Conservation (phyloP, 2,113 vertebrate species). For the Ptychochromis oligacanthus region DNA sequence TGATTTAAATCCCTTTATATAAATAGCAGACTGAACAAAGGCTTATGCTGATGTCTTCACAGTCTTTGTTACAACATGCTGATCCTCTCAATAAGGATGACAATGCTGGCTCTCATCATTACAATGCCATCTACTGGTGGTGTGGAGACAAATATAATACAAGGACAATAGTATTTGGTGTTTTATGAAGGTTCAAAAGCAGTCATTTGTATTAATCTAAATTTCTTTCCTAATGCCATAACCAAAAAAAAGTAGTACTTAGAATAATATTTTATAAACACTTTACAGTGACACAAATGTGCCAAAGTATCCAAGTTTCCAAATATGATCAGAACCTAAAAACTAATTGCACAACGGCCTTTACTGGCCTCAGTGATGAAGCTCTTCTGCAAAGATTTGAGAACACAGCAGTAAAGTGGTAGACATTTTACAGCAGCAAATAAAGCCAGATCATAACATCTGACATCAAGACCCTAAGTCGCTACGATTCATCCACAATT, state of each 20-base stretch:
- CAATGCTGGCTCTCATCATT: constrained; percentile 21
- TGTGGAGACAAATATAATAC: constrained; percentile 2
- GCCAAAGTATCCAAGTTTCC: not conserved
- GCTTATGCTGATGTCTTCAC: constrained; percentile 26
- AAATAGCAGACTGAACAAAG: constrained; percentile 35
- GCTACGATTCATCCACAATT: constrained; percentile 77
- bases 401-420: constrained; percentile 57
- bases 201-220: not conserved
- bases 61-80: constrained; percentile 25
- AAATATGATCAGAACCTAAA: constrained; percentile 39
- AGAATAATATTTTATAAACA: not conserved
- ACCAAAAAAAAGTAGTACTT: not conserved
- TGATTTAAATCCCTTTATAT: constrained; percentile 20
- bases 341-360: constrained; percentile 26
- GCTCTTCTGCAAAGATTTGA: constrained; percentile 59
- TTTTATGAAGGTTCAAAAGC: not conserved
- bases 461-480: constrained; percentile 69
- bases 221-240: not conserved
- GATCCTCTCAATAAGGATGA: constrained; percentile 31
- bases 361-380: constrained; percentile 40
- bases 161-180: not conserved
- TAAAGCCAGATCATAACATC: constrained; percentile 76
- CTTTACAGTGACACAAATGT: not conserved
- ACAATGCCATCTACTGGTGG: constrained; percentile 58
- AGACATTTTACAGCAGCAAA: constrained; percentile 78